A percentile compares a stretch with the other conserved stretches of the same genome.
Evolutionary conservation across 1,140 invertebrate species (phyloP).

Genomic region (Diploscapter pachys): DNA sequence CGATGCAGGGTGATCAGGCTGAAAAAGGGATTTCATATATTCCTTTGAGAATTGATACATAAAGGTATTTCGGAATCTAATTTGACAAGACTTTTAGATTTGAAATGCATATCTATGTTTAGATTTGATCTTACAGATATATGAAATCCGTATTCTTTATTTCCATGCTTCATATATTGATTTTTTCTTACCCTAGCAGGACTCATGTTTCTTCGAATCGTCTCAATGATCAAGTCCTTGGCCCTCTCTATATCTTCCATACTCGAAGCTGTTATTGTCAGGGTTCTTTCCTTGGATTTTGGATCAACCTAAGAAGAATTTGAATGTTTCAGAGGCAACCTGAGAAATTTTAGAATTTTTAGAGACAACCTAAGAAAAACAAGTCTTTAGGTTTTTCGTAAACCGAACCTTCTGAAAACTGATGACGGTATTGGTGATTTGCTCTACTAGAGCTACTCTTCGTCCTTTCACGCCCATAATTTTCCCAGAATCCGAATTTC

Average conservation of each 20-base stretch:
- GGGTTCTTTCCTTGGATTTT: conserved; percentile 35
- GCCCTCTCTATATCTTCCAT: conserved; percentile 46
- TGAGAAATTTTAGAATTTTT: conserved; percentile 29
- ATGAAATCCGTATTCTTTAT: no score
- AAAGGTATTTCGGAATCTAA: no score
- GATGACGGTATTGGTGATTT: conserved; percentile 92
- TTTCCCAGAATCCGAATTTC: conserved; percentile 59
- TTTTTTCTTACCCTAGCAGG: conserved; percentile 39
- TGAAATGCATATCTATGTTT: no score
- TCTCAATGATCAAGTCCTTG: conserved; percentile 53
- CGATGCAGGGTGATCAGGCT: background rate
- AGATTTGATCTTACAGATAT: no score
- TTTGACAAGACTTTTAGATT: no score
- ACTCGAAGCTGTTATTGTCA: conserved; percentile 49
- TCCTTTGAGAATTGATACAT: no score
- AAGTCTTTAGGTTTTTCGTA: background rate
- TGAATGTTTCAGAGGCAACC: conserved; percentile 36
- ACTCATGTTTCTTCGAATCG: conserved; percentile 52
- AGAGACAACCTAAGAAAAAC: conserved; percentile 28
- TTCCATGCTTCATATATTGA: no score
- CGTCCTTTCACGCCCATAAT: conserved; percentile 97
- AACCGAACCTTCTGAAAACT: conserved; percentile 83
- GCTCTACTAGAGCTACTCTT: conserved; percentile 93
- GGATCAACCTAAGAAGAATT: no score
- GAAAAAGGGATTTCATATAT: background rate